A percentile compares a stretch with the other conserved stretches of the same genome.
phyloP scores from a whole-genome alignment of 2,888 invertebrate genomes.

The Drosophila anceps region DNA sequence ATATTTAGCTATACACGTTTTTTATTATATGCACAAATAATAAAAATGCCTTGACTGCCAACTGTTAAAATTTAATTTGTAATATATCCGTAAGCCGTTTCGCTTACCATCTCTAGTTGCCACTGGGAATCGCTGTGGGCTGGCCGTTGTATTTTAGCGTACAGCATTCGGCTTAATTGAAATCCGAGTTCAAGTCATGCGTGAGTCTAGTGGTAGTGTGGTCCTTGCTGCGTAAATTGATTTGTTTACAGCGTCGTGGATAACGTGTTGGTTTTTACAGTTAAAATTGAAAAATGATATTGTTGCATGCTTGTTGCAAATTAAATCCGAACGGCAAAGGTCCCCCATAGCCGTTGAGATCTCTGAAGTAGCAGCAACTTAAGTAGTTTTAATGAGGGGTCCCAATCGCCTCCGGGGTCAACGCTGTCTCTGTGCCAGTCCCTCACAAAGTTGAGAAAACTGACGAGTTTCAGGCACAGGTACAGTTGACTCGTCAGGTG shows the following conservation, averaged over 20 bases:
- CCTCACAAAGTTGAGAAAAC: slow-evolving; percentile 1
- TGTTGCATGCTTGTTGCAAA: slow-evolving; percentile 80
- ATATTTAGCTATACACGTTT: too few species aligned
- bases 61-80: not conserved
- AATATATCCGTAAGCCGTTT: not conserved
- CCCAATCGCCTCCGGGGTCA: slow-evolving; percentile 56
- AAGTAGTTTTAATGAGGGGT: slow-evolving; percentile 76
- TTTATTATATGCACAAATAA: too few species aligned
- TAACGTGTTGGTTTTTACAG: slow-evolving; percentile 81
- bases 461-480: slow-evolving; percentile 45
- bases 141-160: slow-evolving; percentile 51
- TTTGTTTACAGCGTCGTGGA: slow-evolving; percentile 72
- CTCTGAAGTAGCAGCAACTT: slow-evolving; percentile 58
- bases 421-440: slow-evolving; percentile 7
- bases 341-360: slow-evolving; percentile 10
- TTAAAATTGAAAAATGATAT: slow-evolving; percentile 80
- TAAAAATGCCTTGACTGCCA: too few species aligned
- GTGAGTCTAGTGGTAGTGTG: slow-evolving; percentile 57
- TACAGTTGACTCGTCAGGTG: slow-evolving; percentile 59
- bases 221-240: slow-evolving; percentile 68
- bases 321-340: slow-evolving; percentile 57
- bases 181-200: slow-evolving; percentile 49
- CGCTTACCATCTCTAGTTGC: slow-evolving; percentile 30
- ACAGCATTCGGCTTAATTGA: slow-evolving; percentile 68
- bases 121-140: slow-evolving; percentile 22